Base-by-base conservation (phyloP, 2,888 invertebrate species). In the Drosophila mercatorum region DNA sequence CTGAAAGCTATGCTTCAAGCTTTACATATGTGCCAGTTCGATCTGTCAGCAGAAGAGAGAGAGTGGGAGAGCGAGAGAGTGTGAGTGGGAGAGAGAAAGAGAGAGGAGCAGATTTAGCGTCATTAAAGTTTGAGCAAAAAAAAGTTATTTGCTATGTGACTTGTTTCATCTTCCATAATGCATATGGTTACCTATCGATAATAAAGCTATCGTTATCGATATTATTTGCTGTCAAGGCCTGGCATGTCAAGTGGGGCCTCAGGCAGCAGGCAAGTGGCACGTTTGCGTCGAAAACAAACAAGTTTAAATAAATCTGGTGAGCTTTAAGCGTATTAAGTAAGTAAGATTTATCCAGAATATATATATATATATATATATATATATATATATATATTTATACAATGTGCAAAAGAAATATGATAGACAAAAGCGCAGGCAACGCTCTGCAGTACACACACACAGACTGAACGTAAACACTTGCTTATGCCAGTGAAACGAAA, bases 141-240 rank as follows among this genome's bases (percentile, higher is more conserved):
- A 28, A 28, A 28, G 5, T 28, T 5, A 28, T 5, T 28, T 28
- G 28, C 5, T 28, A 28, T 28, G 28, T 28, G 5, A 28, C 28
- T 28, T 28, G 5, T 28, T 28, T 28, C 28, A 28, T 22, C 22
- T 22, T 22, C 22, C 22, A 22, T 22, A 22, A 22, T 22, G 1
- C 22, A 22, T 22, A 22, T 22, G 22, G 22, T 22, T 22, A 22
- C 31, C 7, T 34, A 34, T 31, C 51, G 51, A 22, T 28, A 11
- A 7, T 3, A 11, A 3, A n/a, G 11, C 11, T 59, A 51, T 51
- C 36, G 17, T 17, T 62, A 65, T 62, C 64, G 64, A 51, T 28
- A 62, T 11, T 2, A 36, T 12, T 12, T 41, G 36, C 5, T 51
- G 36, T 2, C 3, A 14, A 17, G 12, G 5, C 10, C 5, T n/a